A percentile compares a stretch with the other conserved stretches of the same genome.
These are phyloP conservation scores for Lepisosteus osseus DNA, from an alignment of 2,113 vertebrate genomes.

Conservation along the genomic window DNA sequence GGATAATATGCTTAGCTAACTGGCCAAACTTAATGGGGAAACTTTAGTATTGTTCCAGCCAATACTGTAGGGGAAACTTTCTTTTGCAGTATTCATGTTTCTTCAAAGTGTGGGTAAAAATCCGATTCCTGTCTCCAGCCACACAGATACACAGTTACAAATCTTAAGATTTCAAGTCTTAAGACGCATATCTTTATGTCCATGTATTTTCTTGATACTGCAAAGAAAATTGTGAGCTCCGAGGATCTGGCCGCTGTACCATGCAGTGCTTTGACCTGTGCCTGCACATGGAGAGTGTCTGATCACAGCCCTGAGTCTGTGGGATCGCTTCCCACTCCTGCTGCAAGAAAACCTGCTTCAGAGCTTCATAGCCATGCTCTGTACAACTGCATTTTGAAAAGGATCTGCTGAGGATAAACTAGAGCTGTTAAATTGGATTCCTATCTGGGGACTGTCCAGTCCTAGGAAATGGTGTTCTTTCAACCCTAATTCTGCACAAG, in stretches of 20 bases:
- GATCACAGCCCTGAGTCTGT: constrained; percentile 28
- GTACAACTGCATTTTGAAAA: constrained; percentile 18
- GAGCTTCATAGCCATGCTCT: constrained; percentile 21
- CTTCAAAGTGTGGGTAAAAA: too few species aligned
- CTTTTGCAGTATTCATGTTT: too few species aligned
- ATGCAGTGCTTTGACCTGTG: background rate
- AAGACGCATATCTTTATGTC: background rate
- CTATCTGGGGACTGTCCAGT: constrained; percentile 13
- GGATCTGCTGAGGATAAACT: constrained; percentile 17
- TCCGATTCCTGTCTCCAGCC: too few species aligned
- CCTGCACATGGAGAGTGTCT: constrained; percentile 10
- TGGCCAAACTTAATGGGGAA: too few species aligned
- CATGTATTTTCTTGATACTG: too few species aligned
- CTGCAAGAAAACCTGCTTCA: constrained; percentile 35
- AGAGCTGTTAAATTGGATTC: constrained; percentile 13
- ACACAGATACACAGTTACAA: too few species aligned
- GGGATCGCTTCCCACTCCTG: constrained; percentile 31
- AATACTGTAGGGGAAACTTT: too few species aligned
- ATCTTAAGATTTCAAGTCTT: too few species aligned
- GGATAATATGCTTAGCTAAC: too few species aligned
- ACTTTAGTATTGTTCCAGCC: too few species aligned
- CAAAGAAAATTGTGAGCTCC: too few species aligned
- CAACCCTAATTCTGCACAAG: constrained; percentile 1
- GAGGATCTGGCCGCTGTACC: too few species aligned
- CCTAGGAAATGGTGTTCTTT: background rate